A percentile compares a stretch with the other conserved stretches of the same genome.
Evolutionary conservation across 2,113 vertebrate species (phyloP).

Genomic region (Oxyura jamaicensis): DNA sequence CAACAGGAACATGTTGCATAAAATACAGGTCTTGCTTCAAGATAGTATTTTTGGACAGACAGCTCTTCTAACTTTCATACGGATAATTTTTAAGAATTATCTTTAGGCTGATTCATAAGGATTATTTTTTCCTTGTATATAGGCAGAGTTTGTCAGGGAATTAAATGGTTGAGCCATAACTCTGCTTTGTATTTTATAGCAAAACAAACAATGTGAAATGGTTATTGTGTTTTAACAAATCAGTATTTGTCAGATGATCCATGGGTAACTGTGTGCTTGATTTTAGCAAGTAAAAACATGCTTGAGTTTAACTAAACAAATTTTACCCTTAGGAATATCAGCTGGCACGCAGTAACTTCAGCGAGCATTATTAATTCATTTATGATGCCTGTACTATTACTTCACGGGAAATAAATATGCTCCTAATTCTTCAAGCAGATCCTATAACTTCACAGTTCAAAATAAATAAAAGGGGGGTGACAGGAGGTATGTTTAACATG

Average conservation of each 20-base stretch:
- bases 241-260: neutral
- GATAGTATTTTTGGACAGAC: too few relatives aligned
- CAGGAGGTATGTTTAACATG: neutral
- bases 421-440: neutral
- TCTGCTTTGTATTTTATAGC: neutral
- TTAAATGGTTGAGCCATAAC: neutral
- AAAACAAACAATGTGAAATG: slow-evolving; percentile 8
- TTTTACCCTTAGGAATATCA: neutral
- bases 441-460: neutral
- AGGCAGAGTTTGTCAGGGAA: neutral
- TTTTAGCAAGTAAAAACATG: slow-evolving; percentile 42
- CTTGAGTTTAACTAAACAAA: slow-evolving; percentile 49
- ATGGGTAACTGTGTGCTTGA: slow-evolving; percentile 5
- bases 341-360: neutral
- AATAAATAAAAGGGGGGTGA: neutral
- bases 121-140: neutral
- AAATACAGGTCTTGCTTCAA: neutral
- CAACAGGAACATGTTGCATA: neutral
- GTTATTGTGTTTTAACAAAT: slow-evolving; percentile 41
- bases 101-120: neutral
- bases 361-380: slow-evolving; percentile 11
- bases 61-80: neutral
- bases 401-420: slow-evolving; percentile 7
- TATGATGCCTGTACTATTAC: neutral
- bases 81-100: neutral